These are phyloP conservation scores for Laspeyria flexula DNA, from an alignment of 2,888 invertebrate species.

Conservation along the genomic window DNA sequence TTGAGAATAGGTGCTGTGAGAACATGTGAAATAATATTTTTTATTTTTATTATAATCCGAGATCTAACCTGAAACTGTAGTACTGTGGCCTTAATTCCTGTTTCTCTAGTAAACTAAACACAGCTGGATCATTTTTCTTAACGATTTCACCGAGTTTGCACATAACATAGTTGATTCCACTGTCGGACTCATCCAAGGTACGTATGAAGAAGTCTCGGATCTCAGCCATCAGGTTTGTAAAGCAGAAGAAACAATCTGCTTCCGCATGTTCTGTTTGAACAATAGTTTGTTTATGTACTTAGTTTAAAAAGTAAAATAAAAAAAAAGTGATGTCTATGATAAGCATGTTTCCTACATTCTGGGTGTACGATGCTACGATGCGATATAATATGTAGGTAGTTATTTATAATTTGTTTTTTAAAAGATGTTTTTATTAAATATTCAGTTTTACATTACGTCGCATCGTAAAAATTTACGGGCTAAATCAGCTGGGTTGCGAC, in stretches of 20 bases:
- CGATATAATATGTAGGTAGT: too few species aligned
- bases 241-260: constrained; percentile 99
- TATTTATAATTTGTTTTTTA: too few species aligned
- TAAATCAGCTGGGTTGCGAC: too few species aligned
- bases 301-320: not conserved
- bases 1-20: too few species aligned
- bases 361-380: too few species aligned
- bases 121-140: constrained; percentile 90
- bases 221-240: constrained; percentile 99
- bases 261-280: constrained; percentile 92
- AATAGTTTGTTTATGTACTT: too few species aligned
- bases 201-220: constrained; percentile 99
- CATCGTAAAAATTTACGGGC: too few species aligned
- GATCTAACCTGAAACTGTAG: constrained; percentile 93
- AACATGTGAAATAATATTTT: too few species aligned
- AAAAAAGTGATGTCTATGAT: too few species aligned
- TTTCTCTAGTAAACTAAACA: constrained; percentile 91
- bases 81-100: constrained; percentile 98
- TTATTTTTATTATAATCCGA: not conserved
- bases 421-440: too few species aligned
- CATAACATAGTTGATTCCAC: constrained; percentile 97
- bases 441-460: too few species aligned
- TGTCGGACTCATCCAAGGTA: constrained; percentile 96
- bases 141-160: constrained; percentile 91
- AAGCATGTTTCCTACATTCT: too few species aligned